phyloP scores from a whole-genome alignment of 2,113 vertebrate species.

The Alectura lathami region DNA sequence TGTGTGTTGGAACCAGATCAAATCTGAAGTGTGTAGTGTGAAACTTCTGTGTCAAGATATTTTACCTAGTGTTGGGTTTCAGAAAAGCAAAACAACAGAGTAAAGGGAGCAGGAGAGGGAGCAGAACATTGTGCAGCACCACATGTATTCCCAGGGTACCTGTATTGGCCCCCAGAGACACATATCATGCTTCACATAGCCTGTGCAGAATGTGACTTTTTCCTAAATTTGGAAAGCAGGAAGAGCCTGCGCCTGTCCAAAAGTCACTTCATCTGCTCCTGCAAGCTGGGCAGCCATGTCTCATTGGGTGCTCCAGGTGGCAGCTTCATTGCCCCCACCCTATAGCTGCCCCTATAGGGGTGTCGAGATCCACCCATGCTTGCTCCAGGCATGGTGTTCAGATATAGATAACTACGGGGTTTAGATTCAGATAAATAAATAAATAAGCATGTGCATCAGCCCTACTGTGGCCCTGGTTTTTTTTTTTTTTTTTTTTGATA shows the following conservation, averaged over 20 bases:
- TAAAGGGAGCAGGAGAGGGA: background rate
- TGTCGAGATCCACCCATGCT: background rate
- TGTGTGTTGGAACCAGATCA: background rate
- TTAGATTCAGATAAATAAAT: background rate
- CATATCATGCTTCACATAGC: fast-evolving
- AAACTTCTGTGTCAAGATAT: background rate
- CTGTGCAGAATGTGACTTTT: fast-evolving
- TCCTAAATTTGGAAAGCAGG: background rate
- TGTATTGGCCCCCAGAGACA: background rate
- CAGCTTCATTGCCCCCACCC: background rate
- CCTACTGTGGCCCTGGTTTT: background rate
- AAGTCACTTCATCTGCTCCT: background rate
- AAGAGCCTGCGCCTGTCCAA: background rate
- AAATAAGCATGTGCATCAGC: background rate
- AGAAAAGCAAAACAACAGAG: background rate
- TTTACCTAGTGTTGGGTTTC: background rate
- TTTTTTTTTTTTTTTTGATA: no score
- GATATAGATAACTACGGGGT: no score
- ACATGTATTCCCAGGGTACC: fast-evolving
- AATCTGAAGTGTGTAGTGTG: background rate
- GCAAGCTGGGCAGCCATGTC: fast-evolving
- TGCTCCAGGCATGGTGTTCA: background rate
- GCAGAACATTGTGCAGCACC: background rate
- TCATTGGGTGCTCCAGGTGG: background rate
- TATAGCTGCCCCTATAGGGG: background rate